Conservation (phyloP, 2,797 vertebrate species). For the Girardinus metallicus region DNA sequence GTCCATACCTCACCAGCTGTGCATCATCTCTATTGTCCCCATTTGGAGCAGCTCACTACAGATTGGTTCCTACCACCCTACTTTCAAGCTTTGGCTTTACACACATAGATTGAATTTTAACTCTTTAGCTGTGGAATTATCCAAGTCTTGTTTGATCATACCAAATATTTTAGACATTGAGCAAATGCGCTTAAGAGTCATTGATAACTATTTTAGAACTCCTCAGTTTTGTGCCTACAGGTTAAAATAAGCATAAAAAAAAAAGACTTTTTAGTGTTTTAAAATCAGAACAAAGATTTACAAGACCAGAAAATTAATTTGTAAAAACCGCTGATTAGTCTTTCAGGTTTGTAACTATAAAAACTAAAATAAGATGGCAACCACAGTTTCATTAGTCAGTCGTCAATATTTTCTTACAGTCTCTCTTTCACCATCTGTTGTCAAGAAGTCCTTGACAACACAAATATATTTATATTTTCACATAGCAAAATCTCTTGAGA, state of each 20-base stretch:
- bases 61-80: too few species aligned
- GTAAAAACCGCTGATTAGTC: neutral
- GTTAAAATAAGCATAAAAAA: neutral
- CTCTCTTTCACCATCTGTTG: neutral
- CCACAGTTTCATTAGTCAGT: neutral
- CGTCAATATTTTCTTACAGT: constrained; percentile 19
- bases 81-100: too few species aligned
- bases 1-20: too few species aligned
- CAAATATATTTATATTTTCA: neutral
- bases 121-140: neutral
- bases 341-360: neutral
- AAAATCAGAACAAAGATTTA: neutral
- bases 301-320: neutral
- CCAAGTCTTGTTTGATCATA: neutral
- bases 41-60: too few species aligned
- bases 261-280: neutral
- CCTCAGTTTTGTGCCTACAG: neutral
- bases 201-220: neutral
- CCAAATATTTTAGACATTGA: neutral
- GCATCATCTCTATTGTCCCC: too few species aligned
- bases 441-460: neutral
- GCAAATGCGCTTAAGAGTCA: neutral
- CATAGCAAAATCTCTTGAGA: neutral
- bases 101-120: neutral
- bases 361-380: neutral